Percentiles rank a stretch among this genome's conserved stretches.
phyloP scores from a whole-genome alignment of 2,888 invertebrate species.

The Uloborus plumipes region DNA sequence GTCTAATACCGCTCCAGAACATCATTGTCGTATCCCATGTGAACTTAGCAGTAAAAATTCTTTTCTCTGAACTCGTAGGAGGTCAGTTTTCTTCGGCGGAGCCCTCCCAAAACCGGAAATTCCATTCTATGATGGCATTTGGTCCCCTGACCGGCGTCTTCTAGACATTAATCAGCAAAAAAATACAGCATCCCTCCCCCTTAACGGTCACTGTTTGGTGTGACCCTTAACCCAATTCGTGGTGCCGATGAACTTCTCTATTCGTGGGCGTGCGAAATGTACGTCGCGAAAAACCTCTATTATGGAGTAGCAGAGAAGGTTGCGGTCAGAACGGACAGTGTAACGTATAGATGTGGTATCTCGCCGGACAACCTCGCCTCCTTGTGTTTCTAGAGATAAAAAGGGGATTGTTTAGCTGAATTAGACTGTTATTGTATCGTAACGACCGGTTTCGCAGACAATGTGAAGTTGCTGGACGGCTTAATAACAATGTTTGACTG shows the following conservation, averaged over 20 bases:
- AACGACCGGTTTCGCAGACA: slow-evolving; percentile 2
- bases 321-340: slow-evolving; percentile 5
- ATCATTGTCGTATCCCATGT: too few species aligned
- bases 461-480: not conserved
- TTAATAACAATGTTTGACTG: not conserved
- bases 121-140: not conserved
- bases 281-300: slow-evolving; percentile 3
- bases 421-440: not conserved
- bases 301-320: not conserved
- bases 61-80: too few species aligned
- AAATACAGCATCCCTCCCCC: not conserved
- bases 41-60: too few species aligned
- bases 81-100: too few species aligned
- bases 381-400: not conserved
- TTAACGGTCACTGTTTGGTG: slow-evolving; percentile 21
- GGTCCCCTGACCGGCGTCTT: too few species aligned
- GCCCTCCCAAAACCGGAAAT: slow-evolving; percentile 17
- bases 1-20: too few species aligned
- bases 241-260: slow-evolving; percentile 15
- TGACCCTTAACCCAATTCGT: slow-evolving; percentile 39
- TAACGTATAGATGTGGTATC: not conserved
- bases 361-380: slow-evolving; percentile 18
- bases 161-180: too few species aligned
- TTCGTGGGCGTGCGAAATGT: slow-evolving; percentile 17
- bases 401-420: not conserved